Percentiles rank a stretch among this genome's conserved stretches.
Evolutionary conservation across 1,140 invertebrate genomes (phyloP).

Genomic region (Drosophila busckii): DNA sequence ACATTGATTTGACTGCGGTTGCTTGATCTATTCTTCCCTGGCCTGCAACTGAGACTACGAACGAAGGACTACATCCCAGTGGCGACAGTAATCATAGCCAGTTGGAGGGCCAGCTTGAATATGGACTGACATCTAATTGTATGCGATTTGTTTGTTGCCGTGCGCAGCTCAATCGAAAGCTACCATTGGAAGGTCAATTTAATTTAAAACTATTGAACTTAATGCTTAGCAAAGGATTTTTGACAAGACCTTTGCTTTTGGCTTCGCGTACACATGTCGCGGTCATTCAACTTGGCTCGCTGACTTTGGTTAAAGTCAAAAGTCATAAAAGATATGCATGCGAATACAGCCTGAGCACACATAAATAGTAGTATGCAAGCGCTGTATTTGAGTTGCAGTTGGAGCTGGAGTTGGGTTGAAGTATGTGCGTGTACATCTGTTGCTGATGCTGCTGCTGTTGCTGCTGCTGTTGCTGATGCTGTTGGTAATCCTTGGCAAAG

Average conservation of each 20-base stretch:
- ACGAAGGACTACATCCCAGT: background rate
- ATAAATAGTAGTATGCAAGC: constrained; percentile 1
- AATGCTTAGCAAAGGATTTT: constrained; percentile 29
- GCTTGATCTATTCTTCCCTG: background rate
- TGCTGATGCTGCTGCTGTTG: no score
- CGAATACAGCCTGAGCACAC: constrained; percentile 28
- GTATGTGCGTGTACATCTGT: constrained; percentile 50
- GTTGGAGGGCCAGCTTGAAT: constrained; percentile 38
- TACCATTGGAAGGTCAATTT: constrained; percentile 5
- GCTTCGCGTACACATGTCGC: constrained; percentile 28
- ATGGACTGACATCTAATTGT: constrained; percentile 57
- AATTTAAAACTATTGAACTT: constrained; percentile 1
- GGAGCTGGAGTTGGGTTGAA: constrained; percentile 15
- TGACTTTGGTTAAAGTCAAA: constrained; percentile 59
- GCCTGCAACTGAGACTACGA: background rate
- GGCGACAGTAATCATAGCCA: constrained; percentile 12
- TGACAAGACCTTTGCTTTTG: constrained; percentile 15
- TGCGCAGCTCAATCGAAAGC: constrained; percentile 36
- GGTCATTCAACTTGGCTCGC: constrained; percentile 50
- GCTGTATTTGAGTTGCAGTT: no score
- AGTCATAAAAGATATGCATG: constrained; percentile 74
- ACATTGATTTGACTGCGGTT: constrained; percentile 59
- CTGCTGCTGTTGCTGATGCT: constrained; percentile 5
- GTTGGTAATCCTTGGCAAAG: constrained; percentile 52
- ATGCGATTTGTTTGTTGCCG: constrained; percentile 25